Evolutionary conservation across 2,797 vertebrate species (phyloP), one percentile per base, ranked within the genome.

Genomic region (Gymnoscopelus microlampas): DNA sequence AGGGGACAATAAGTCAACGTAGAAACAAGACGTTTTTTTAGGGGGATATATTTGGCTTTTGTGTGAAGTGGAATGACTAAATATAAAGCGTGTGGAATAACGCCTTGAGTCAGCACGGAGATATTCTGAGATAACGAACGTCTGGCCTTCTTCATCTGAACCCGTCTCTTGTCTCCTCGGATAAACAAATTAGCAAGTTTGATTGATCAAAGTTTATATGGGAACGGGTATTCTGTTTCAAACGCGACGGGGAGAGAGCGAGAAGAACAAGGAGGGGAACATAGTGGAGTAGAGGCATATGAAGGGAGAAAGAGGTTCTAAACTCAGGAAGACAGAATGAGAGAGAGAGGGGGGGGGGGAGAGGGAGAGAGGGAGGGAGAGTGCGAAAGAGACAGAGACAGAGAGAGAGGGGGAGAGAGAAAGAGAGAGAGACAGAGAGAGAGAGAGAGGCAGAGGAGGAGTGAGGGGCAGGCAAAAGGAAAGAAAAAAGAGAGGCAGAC

Each of bases 131-230:
- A 88, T 85, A 83, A 68, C 39, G 72, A 76, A 82, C 67, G 87
- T 79, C 88, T 91, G 90, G 90, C 70, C 86, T 89, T 92, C 87
- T 90, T 90, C 88, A 90, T 78, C 65, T 63, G 59, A 81, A 85
- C 84, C 86, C 79, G 83, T 77, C 67, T 85, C 83, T 86, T 87
- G 89, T 89, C 91, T 91, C 70, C 78, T 76, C 81, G 1, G 79
- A 82, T 91, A 89, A 91, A 92, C 91, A 92, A 91, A 91, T 92
- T 91, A 89, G 85, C 85, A 55, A 2, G 11, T 90, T 85, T 91
- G 89, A 92, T 88, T 91, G 90, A 92, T 91, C 89, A 91, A 89
- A 85, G 91, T 93, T 91, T 91, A 92, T 79, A 87, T 14, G 79
- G 87, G 80, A 78, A 71, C 69, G 69, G 79, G 85, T 83, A 88